A percentile compares a stretch with the other conserved stretches of the same genome.
Evolutionary conservation across 2,888 invertebrate species (phyloP).

Genomic region (Diloba caeruleocephala): DNA sequence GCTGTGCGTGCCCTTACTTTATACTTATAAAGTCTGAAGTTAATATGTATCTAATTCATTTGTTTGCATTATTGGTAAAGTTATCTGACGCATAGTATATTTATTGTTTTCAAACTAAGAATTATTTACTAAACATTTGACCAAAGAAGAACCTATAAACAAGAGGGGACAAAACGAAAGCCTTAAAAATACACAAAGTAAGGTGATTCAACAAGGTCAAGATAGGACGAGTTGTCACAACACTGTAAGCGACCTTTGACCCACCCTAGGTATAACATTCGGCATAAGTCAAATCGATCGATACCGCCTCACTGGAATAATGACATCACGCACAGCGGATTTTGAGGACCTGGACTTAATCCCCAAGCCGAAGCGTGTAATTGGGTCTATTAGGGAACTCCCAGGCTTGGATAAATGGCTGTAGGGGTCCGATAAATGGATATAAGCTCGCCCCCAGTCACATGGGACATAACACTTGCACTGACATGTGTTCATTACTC

Average conservation of each 20-base stretch:
- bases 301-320: constrained; percentile 8
- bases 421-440: too few species aligned
- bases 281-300: constrained; percentile 35
- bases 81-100: background rate
- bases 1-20: too few species aligned
- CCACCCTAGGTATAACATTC: constrained; percentile 12
- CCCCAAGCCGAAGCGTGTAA: too few species aligned
- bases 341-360: background rate
- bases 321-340: background rate
- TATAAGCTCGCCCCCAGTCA: too few species aligned
- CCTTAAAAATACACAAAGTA: too few species aligned
- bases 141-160: constrained; percentile 13
- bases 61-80: background rate
- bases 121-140: background rate
- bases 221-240: constrained; percentile 7
- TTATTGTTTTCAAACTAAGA: constrained; percentile 5
- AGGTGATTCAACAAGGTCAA: constrained; percentile 28
- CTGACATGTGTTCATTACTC: too few species aligned
- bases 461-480: too few species aligned
- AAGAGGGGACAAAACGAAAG: too few species aligned
- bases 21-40: too few species aligned
- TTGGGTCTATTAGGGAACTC: too few species aligned
- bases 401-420: too few species aligned
- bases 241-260: constrained; percentile 4
- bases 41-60: too few species aligned